Conservation (phyloP, 2,888 invertebrate genomes). For the Acrocyrtus sp. region DNA sequence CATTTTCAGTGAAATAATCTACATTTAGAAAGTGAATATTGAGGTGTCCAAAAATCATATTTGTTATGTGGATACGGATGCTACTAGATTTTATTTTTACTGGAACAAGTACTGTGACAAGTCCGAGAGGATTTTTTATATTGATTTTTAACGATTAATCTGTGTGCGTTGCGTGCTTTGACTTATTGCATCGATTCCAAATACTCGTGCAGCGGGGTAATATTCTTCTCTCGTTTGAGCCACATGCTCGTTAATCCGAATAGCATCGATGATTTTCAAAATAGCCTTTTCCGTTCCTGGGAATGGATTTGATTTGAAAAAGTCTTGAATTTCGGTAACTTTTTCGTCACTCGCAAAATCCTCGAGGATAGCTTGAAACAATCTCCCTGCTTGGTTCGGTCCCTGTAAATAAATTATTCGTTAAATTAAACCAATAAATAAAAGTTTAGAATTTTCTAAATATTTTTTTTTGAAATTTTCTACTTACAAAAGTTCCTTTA, state of each 20-base stretch:
- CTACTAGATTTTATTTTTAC: too few species aligned
- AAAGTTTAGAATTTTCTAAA: neutral
- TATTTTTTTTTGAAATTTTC: neutral
- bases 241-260: constrained; percentile 67
- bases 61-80: too few species aligned
- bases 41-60: too few species aligned
- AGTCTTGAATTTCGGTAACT: constrained; percentile 67
- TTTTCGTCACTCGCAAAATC: constrained; percentile 68
- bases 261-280: constrained; percentile 68
- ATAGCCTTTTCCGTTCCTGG: constrained; percentile 68
- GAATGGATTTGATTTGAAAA: constrained; percentile 66
- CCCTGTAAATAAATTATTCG: constrained; percentile 26
- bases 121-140: too few species aligned
- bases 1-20: too few species aligned
- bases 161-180: too few species aligned
- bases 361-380: constrained; percentile 67
- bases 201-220: constrained; percentile 41
- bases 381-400: constrained; percentile 64
- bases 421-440: neutral
- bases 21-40: too few species aligned
- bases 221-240: constrained; percentile 66
- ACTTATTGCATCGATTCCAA: constrained; percentile 40
- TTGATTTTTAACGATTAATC: too few species aligned
- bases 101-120: too few species aligned
- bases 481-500: constrained; percentile 29